These are phyloP conservation scores for Parochlus steinenii DNA, from an alignment of 2,888 invertebrate species.

Conservation along the genomic window DNA sequence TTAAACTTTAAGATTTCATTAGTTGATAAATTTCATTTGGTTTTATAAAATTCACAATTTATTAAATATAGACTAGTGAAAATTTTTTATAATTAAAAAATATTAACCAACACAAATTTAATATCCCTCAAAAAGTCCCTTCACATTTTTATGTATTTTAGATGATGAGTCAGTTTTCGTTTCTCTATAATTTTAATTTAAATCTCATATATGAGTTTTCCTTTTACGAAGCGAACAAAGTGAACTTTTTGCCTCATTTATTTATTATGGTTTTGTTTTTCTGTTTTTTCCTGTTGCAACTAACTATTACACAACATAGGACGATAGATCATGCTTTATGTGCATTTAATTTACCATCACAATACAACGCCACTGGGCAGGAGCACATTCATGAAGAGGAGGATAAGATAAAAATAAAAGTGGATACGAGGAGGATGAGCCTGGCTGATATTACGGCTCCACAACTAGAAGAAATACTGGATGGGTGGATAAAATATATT, in stretches of 20 bases:
- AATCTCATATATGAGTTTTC: background rate
- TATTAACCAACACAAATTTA: too few relatives aligned
- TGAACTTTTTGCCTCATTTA: background rate
- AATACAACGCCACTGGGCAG: constrained; percentile 26
- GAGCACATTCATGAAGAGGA: constrained; percentile 28
- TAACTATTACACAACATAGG: constrained; percentile 14
- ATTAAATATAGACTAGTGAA: too few relatives aligned
- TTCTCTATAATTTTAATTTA: background rate
- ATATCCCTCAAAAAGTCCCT: too few relatives aligned
- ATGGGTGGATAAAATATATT: constrained; percentile 35
- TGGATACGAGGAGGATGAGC: constrained; percentile 24
- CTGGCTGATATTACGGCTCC: constrained; percentile 25
- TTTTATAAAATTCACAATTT: too few relatives aligned
- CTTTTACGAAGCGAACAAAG: background rate
- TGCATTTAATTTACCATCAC: constrained; percentile 27
- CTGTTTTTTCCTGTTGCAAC: background rate
- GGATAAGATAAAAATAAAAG: constrained; percentile 22
- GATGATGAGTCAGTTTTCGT: too few relatives aligned
- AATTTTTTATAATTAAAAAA: too few relatives aligned
- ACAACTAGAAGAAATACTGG: constrained; percentile 34
- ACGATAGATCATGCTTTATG: constrained; percentile 26
- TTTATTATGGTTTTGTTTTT: background rate
- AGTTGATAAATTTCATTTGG: too few relatives aligned
- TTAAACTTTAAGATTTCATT: too few relatives aligned
- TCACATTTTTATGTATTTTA: too few relatives aligned